Percentiles rank a stretch among this genome's conserved stretches.
Conservation (phyloP, 2,888 invertebrate genomes). For the Graphium colonna region DNA sequence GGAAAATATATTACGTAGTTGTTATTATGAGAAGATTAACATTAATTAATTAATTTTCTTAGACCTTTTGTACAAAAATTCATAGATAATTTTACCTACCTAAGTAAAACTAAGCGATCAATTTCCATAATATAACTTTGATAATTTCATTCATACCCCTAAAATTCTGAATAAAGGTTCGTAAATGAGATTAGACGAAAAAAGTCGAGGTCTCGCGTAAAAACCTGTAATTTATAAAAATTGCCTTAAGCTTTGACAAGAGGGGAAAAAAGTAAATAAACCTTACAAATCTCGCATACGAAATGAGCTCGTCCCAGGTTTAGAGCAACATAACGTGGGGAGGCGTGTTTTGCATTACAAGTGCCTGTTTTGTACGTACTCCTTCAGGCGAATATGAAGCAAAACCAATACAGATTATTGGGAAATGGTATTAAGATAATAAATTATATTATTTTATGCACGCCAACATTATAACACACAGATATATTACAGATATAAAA, state of each 20-base stretch:
- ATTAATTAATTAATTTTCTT: too few relatives aligned
- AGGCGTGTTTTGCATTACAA: slow-evolving; percentile 35
- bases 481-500: not conserved
- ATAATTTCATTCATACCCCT: slow-evolving; percentile 4
- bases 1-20: too few relatives aligned
- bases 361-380: slow-evolving; percentile 22
- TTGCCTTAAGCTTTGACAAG: slow-evolving; percentile 12
- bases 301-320: slow-evolving; percentile 35
- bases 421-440: not conserved
- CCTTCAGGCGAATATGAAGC: not conserved
- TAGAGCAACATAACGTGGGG: slow-evolving; percentile 27
- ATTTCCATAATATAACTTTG: not conserved
- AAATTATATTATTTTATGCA: not conserved
- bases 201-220: slow-evolving; percentile 3
- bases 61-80: not conserved
- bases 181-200: slow-evolving; percentile 15
- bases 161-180: slow-evolving; percentile 5
- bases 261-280: slow-evolving; percentile 33
- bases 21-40: too few relatives aligned
- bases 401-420: not conserved
- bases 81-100: not conserved
- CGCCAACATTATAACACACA: not conserved
- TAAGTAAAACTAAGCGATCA: not conserved
- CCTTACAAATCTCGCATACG: slow-evolving; percentile 44
- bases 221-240: slow-evolving; percentile 16